Evolutionary conservation across 2,113 vertebrate species (phyloP).

Genomic region (Podiceps cristatus): DNA sequence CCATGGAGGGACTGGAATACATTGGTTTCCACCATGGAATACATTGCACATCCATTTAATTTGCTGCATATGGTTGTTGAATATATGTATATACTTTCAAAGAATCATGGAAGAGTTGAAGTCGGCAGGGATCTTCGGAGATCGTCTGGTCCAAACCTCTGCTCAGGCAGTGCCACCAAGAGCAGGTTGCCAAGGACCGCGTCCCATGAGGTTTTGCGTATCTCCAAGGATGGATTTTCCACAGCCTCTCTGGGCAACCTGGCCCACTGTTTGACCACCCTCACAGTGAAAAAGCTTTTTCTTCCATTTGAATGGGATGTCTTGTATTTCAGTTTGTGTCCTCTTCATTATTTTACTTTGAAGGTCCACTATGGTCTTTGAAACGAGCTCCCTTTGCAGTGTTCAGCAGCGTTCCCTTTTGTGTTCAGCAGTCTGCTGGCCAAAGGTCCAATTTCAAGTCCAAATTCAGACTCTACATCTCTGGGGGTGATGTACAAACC

Average conservation of each 20-base stretch:
- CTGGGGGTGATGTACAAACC: background rate
- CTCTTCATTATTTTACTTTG: background rate
- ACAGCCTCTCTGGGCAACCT: background rate
- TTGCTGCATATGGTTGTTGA: background rate
- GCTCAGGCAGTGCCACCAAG: background rate
- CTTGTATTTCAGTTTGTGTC: background rate
- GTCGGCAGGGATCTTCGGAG: background rate
- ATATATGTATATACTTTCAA: background rate
- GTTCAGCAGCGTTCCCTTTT: background rate
- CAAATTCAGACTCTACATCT: background rate
- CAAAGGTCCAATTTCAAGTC: background rate
- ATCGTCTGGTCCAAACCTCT: background rate
- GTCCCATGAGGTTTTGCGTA: fast-evolving
- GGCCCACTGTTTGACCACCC: background rate
- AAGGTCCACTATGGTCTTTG: background rate
- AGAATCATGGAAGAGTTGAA: background rate
- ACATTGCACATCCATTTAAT: background rate
- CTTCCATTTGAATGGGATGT: background rate
- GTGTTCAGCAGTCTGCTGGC: fast-evolving
- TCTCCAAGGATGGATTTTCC: background rate
- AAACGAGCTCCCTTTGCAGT: background rate
- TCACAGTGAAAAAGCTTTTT: background rate
- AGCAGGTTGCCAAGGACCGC: background rate
- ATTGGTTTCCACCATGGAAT: fast-evolving
- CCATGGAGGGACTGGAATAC: background rate